These are phyloP conservation scores for Chunga burmeisteri DNA, from an alignment of 2,113 vertebrate species.

Conservation along the genomic window DNA sequence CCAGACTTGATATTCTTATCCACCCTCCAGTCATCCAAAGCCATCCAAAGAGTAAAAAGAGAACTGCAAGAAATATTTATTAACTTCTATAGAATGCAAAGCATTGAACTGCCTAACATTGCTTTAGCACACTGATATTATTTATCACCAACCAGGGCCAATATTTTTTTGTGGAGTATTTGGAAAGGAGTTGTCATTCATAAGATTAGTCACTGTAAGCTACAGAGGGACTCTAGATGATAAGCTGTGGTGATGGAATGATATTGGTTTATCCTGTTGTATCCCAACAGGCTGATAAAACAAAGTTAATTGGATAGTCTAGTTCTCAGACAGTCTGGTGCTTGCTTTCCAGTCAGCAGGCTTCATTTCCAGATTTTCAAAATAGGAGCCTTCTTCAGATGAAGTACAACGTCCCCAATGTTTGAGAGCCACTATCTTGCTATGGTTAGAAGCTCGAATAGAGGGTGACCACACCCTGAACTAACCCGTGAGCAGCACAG, in stretches of 20 bases:
- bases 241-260: neutral
- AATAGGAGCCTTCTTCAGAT: neutral
- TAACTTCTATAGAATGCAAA: neutral
- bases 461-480: neutral
- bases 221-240: neutral
- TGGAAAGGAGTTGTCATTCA: neutral
- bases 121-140: neutral
- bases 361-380: neutral
- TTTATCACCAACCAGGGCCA: neutral
- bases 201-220: neutral
- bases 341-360: neutral
- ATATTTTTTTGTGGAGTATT: neutral
- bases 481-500: neutral
- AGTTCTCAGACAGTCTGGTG: neutral
- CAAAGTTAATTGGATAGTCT: neutral
- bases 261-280: neutral
- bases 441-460: neutral
- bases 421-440: neutral
- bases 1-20: neutral
- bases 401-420: neutral
- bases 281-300: neutral
- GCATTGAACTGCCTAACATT: neutral
- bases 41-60: neutral
- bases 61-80: neutral
- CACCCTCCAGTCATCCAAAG: neutral